Conservation (phyloP, 2,888 invertebrate species). For the Frankliniella fusca region DNA sequence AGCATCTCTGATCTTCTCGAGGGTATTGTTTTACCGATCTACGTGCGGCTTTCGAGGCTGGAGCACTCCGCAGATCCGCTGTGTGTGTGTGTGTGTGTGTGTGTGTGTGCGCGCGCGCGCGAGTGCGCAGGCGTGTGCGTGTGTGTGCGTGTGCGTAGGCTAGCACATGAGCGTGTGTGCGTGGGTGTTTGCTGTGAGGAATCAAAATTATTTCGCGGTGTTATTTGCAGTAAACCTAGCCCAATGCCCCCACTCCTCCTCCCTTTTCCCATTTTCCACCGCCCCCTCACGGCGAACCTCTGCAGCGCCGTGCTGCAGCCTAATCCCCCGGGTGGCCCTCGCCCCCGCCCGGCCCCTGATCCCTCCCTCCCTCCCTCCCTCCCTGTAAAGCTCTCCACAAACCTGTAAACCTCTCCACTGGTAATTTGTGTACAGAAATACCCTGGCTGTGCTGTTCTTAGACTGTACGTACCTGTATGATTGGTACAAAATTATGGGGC, state of each 20-base stretch:
- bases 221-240: not conserved
- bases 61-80: not conserved
- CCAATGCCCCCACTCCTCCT: not conserved
- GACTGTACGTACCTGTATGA: too few relatives aligned
- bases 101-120: not conserved
- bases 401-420: too few relatives aligned
- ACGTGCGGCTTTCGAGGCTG: too few relatives aligned
- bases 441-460: too few relatives aligned
- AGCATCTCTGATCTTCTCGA: too few relatives aligned
- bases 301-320: not conserved
- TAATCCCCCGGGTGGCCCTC: too few relatives aligned
- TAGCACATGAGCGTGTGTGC: not conserved
- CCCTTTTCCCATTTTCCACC: not conserved
- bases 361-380: too few relatives aligned
- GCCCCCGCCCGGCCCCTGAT: too few relatives aligned
- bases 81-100: constrained; percentile 16
- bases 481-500: too few relatives aligned
- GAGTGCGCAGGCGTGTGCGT: not conserved
- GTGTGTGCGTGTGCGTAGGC: not conserved
- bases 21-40: too few relatives aligned
- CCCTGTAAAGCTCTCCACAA: too few relatives aligned
- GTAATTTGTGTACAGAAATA: too few relatives aligned
- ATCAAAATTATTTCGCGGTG: not conserved
- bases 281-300: not conserved
- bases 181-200: not conserved